Evolutionary conservation across 1,140 invertebrate genomes (phyloP), one percentile per base, ranked within the genome.

Genomic region (Drosophila persimilis): DNA sequence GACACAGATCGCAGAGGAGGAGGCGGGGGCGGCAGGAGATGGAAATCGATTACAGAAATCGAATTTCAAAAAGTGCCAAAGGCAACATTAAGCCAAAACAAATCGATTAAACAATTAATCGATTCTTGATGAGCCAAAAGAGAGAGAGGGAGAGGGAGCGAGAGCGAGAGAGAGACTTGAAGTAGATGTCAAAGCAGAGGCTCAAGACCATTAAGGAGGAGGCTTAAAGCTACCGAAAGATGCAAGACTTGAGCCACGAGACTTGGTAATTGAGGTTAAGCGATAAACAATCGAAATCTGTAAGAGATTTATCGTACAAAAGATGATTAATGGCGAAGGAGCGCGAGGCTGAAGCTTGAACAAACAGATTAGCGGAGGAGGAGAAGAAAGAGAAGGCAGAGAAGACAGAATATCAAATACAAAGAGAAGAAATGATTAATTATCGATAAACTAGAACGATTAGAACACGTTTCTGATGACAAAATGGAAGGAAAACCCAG

Each of bases 21-120:
- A 35, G 47, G 31, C n/a, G 13, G 39, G 22, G 24, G 24, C 4
- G 24, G 24, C 24, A 50, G 41, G 44, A 74, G 61, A 54, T 54
- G 71, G 54, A 66, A 75, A 75, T 75, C 73, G 62, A 75, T 75
- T 75, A 74, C 71, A 41, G 53, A 56, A 64, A 66, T 65, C 72
- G 71, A 66, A 53, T 65, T 60, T 35, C 29, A 46, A 54, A 59
- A 59, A 52, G 39, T 54, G 72, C 62, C 56, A 31, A 7, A 31
- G 72, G 72, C 70, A 52, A 17, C 60, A 15, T 48, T 29, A 55
- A 44, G 24, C 29, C 35, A 26, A 51, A 51, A 64, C 70, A 48
- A 73, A 53, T 51, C 53, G 60, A 29, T 46, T 56, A 31, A 56
- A 45, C 54, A 45, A 64, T 39, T 55, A 64, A 74, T 73, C 71